Percentiles rank a stretch among this genome's conserved stretches.
Evolutionary conservation across 2,888 invertebrate genomes (phyloP).

Genomic region (Drosophila antonietae): DNA sequence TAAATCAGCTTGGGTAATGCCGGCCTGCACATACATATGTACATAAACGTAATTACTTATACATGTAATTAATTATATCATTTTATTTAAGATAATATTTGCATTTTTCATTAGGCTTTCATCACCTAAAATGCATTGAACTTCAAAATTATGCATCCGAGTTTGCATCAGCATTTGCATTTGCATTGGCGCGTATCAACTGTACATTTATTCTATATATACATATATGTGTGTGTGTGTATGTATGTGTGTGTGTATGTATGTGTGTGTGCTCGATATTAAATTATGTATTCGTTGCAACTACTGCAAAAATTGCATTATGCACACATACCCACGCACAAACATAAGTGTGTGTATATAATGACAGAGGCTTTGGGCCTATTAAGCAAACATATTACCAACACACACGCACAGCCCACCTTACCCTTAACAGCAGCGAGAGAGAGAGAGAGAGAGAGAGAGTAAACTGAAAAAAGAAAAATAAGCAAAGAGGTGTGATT

Average conservation of each 20-base stretch:
- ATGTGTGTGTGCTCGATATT: constrained; percentile 14
- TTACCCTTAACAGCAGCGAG: not conserved
- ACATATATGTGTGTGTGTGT: not conserved
- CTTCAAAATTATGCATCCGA: constrained; percentile 1
- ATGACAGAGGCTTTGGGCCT: constrained; percentile 60
- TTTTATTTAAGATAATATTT: not conserved
- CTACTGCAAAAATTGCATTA: constrained; percentile 49
- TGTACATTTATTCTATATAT: constrained; percentile 4
- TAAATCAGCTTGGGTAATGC: not conserved
- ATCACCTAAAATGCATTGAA: not conserved
- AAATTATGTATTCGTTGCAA: constrained; percentile 44
- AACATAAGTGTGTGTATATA: constrained; percentile 9
- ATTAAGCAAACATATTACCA: constrained; percentile 77
- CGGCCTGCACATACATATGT: not conserved
- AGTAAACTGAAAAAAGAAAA: not conserved
- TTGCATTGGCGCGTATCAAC: constrained; percentile 4
- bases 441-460: no score
- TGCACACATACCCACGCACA: constrained; percentile 33
- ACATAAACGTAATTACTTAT: not conserved
- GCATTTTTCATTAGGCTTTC: not conserved
- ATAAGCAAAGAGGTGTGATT: not conserved
- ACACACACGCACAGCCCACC: constrained; percentile 30
- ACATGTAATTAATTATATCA: not conserved
- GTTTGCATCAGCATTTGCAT: constrained; percentile 9
- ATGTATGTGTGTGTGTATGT: not conserved